These are phyloP conservation scores for Campoplex nolae DNA, from an alignment of 2,888 invertebrate species.

Conservation along the genomic window DNA sequence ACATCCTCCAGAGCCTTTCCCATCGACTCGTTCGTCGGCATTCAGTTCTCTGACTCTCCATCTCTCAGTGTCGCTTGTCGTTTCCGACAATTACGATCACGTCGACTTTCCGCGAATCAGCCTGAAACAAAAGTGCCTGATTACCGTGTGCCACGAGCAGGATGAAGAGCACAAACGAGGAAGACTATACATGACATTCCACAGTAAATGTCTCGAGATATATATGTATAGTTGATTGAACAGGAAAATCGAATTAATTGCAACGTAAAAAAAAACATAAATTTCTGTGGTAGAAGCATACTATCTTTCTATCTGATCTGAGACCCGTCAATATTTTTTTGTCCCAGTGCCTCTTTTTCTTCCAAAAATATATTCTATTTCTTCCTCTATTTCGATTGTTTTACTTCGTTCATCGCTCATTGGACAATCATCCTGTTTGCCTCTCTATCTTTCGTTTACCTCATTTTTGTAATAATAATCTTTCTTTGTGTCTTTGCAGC, in stretches of 20 bases:
- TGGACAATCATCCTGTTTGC: no score
- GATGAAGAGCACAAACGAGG: constrained; percentile 34
- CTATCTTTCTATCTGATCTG: neutral
- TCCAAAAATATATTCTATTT: no score
- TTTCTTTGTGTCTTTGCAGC: neutral
- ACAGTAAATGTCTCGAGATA: neutral
- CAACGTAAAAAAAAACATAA: neutral
- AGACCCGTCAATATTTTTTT: neutral
- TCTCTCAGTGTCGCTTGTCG: constrained; percentile 38
- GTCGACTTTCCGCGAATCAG: constrained; percentile 70
- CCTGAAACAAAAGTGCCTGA: constrained; percentile 68
- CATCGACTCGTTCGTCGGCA: constrained; percentile 43
- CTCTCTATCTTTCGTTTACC: neutral
- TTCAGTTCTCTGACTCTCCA: constrained; percentile 23
- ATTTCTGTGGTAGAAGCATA: neutral
- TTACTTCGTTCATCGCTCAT: no score
- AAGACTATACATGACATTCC: constrained; percentile 33
- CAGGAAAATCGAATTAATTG: constrained; percentile 6
- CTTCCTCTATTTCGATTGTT: no score
- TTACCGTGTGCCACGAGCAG: constrained; percentile 56
- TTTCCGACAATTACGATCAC: constrained; percentile 67
- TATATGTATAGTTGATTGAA: neutral
- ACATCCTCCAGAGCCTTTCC: constrained; percentile 66
- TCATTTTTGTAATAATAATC: neutral
- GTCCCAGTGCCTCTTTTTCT: neutral